Percentiles rank a stretch among this genome's conserved stretches.
phyloP scores from a whole-genome alignment of 2,888 invertebrate genomes.

The Digitonthophagus gazella region DNA sequence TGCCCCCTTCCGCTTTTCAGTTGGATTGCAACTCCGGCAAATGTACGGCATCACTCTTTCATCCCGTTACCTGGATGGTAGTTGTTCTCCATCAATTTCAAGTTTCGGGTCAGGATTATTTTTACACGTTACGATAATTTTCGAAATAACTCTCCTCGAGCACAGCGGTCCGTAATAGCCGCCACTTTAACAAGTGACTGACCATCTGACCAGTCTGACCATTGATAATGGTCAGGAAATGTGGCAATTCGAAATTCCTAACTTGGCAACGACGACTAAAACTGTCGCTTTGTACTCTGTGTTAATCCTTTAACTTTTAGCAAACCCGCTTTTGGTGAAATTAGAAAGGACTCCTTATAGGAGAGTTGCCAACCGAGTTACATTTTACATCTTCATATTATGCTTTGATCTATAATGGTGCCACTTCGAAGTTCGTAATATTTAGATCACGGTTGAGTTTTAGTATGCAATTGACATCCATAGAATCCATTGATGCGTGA shows the following conservation, averaged over 20 bases:
- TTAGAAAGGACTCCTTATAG: too few species aligned
- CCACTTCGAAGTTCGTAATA: too few species aligned
- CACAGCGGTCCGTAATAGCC: not conserved
- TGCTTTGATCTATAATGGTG: too few species aligned
- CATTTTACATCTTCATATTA: too few species aligned
- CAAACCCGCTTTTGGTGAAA: not conserved
- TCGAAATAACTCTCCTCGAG: not conserved
- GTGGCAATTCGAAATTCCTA: not conserved
- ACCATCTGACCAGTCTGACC: not conserved
- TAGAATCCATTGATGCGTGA: not conserved
- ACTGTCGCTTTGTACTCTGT: not conserved
- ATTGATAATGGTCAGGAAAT: not conserved
- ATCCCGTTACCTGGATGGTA: not conserved
- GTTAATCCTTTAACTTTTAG: not conserved
- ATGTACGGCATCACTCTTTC: not conserved
- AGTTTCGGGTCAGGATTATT: not conserved
- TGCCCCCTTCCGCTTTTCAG: not conserved
- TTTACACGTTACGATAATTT: not conserved
- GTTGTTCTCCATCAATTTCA: not conserved
- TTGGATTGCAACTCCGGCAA: not conserved
- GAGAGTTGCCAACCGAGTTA: too few species aligned
- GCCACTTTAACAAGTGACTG: not conserved
- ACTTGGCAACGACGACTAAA: not conserved
- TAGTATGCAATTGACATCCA: not conserved
- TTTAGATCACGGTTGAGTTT: too few species aligned